Conservation (phyloP, 2,113 vertebrate genomes). For the Sus scrofa region DNA sequence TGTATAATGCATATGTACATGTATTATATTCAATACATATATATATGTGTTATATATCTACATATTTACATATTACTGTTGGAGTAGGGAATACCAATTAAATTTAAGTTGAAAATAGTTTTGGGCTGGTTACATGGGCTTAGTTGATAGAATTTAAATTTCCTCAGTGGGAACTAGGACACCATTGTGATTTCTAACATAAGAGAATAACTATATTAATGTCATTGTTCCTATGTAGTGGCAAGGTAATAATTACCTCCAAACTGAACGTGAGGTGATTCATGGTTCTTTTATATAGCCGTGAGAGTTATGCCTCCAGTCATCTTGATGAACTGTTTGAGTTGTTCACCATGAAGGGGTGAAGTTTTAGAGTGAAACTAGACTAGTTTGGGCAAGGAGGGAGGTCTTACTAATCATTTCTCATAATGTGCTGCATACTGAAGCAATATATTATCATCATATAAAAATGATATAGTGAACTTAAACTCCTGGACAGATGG, state of each 20-base stretch:
- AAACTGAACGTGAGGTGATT: not conserved
- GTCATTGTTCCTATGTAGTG: not conserved
- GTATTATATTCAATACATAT: not conserved
- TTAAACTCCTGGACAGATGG: not conserved
- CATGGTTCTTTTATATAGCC: not conserved
- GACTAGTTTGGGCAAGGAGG: not conserved
- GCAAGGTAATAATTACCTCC: constrained; percentile 29
- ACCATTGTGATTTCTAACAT: not conserved
- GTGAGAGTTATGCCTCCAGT: not conserved
- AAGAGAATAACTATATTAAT: not conserved
- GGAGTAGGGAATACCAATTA: not conserved
- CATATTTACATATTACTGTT: not conserved
- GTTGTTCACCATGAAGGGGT: not conserved
- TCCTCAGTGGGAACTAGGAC: not conserved
- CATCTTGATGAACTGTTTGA: not conserved
- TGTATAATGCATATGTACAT: not conserved
- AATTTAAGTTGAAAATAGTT: constrained; percentile 29
- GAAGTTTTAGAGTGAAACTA: constrained; percentile 2
- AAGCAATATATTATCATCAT: not conserved
- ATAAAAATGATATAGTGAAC: not conserved
- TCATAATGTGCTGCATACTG: not conserved
- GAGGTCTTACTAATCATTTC: not conserved
- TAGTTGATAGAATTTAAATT: constrained; percentile 45
- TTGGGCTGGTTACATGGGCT: not conserved
- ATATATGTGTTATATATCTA: fast-evolving